phyloP scores from a whole-genome alignment of 1,140 invertebrate genomes.

The Aphidius ervi region DNA sequence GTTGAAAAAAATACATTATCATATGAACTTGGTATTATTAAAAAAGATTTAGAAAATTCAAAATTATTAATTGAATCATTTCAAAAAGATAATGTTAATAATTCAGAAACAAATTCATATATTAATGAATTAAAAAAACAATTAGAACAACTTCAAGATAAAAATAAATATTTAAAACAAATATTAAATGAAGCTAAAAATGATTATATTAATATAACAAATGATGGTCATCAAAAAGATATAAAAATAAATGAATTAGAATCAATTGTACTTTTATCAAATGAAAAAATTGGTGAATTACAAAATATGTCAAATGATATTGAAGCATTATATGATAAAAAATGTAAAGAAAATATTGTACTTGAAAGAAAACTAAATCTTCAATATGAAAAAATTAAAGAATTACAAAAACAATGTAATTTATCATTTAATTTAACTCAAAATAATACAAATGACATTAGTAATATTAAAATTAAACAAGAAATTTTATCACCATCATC shows the following conservation, averaged over 20 bases:
- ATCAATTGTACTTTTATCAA: conserved; percentile 26
- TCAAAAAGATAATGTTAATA: conserved; percentile 24
- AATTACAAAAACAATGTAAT: not conserved
- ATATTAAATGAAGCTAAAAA: conserved; percentile 46
- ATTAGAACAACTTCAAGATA: conserved; percentile 22
- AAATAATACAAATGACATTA: not conserved
- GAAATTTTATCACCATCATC: not conserved
- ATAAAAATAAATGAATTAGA: conserved; percentile 27
- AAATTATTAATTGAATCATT: conserved; percentile 32
- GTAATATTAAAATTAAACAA: conserved; percentile 2
- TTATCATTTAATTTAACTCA: not conserved
- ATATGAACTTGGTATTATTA: conserved; percentile 34
- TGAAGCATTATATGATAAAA: not conserved
- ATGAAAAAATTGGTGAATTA: conserved; percentile 33
- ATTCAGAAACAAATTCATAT: conserved; percentile 27
- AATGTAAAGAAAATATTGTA: not conserved
- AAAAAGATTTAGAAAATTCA: conserved; percentile 35
- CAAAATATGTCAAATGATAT: conserved; percentile 28
- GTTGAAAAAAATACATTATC: conserved; percentile 35
- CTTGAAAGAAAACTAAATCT: not conserved
- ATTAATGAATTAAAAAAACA: conserved; percentile 36
- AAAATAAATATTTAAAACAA: conserved; percentile 40
- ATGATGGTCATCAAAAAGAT: conserved; percentile 30
- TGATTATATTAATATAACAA: conserved; percentile 37
- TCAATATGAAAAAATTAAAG: not conserved